phyloP scores from a whole-genome alignment of 53 echinoderm and acorn worm species.

The Astropecten irregularis region DNA sequence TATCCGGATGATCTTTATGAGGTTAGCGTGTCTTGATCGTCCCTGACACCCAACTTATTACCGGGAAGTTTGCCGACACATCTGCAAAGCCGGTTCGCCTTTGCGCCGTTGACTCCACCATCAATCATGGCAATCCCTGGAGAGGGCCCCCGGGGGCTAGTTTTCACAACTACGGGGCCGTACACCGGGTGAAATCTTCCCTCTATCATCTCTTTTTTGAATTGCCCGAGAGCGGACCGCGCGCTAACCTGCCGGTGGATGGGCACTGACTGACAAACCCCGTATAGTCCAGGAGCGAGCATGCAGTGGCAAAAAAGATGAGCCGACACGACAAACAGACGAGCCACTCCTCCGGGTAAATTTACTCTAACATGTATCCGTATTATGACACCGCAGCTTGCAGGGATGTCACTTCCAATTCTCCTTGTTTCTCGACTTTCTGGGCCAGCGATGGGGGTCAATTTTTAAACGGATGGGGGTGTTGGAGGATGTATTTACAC shows the following conservation, averaged over 20 bases:
- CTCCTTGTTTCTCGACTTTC: conserved; percentile 27
- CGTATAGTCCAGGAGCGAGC: too few relatives aligned
- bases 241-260: conserved; percentile 16
- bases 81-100: conserved; percentile 34
- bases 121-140: conserved; percentile 18
- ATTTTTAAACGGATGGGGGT: conserved; percentile 33
- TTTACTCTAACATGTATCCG: conserved; percentile 46
- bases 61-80: conserved; percentile 4
- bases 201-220: too few relatives aligned
- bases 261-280: conserved; percentile 23
- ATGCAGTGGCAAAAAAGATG: conserved; percentile 24
- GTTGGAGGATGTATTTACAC: conserved; percentile 48
- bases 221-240: too few relatives aligned
- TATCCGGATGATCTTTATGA: conserved; percentile 8
- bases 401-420: conserved; percentile 49
- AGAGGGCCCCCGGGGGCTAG: conserved; percentile 17
- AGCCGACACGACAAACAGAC: background rate
- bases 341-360: conserved; percentile 33
- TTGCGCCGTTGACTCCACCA: conserved; percentile 40
- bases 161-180: conserved; percentile 44
- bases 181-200: too few relatives aligned
- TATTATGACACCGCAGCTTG: conserved; percentile 7
- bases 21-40: background rate
- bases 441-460: conserved; percentile 31
- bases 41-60: conserved; percentile 44